phyloP scores from a whole-genome alignment of 64 coral and sea anemone species.

The Pocillopora verrucosa region DNA sequence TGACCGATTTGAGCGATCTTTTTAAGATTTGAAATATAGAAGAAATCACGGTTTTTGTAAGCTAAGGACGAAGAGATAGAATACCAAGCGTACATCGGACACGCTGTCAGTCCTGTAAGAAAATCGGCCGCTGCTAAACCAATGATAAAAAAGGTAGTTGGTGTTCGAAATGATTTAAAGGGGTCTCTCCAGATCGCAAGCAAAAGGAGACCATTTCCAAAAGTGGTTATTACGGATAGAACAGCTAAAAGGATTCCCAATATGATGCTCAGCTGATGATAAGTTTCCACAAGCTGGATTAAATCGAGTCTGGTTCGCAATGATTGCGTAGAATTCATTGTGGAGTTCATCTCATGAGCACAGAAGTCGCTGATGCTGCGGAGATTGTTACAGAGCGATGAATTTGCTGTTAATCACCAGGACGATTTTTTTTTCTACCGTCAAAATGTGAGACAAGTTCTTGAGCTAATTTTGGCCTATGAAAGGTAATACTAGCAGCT shows the following conservation, averaged over 20 bases:
- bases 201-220: slow-evolving; percentile 36
- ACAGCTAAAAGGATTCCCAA: slow-evolving; percentile 9
- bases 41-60: neutral
- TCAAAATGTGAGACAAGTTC: no score
- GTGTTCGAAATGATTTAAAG: slow-evolving; percentile 25
- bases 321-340: neutral
- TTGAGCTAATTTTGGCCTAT: neutral
- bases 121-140: slow-evolving; percentile 38
- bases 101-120: slow-evolving; percentile 9
- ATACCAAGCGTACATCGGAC: neutral
- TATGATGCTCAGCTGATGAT: neutral
- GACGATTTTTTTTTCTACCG: no score
- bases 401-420: neutral
- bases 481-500: neutral
- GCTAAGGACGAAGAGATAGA: neutral
- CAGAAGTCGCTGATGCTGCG: neutral
- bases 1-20: neutral
- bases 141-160: slow-evolving; percentile 15
- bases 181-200: slow-evolving; percentile 46
- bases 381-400: neutral
- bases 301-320: no score
- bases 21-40: neutral
- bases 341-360: neutral
- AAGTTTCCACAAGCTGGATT: neutral
- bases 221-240: neutral